phyloP scores from a whole-genome alignment of 2,113 vertebrate genomes.

The Boleophthalmus pectinirostris region DNA sequence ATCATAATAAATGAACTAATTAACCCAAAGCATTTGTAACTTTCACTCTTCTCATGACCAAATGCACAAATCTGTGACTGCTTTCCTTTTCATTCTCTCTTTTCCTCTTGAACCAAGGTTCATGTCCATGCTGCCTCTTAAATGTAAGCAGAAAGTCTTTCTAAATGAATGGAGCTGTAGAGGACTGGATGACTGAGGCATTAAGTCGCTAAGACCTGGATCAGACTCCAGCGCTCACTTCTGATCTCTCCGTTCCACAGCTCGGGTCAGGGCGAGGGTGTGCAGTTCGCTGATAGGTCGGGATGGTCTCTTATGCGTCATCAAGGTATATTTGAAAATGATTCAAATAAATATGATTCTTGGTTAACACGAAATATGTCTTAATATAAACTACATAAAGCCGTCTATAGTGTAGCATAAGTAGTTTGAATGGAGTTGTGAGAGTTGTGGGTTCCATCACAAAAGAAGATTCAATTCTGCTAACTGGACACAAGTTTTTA shows the following conservation, averaged over 20 bases:
- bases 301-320: neutral
- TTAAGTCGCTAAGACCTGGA: neutral
- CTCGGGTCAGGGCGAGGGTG: neutral
- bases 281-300: neutral
- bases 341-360: too few relatives aligned
- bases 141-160: conserved; percentile 2
- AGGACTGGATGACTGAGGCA: conserved; percentile 3
- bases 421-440: too few relatives aligned
- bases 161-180: conserved; percentile 14
- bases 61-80: neutral
- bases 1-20: neutral
- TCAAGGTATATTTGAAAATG: too few relatives aligned
- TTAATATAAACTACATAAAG: too few relatives aligned
- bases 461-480: too few relatives aligned
- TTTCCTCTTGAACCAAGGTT: neutral
- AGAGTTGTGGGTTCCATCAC: too few relatives aligned
- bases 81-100: neutral
- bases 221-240: neutral
- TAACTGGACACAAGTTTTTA: too few relatives aligned
- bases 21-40: neutral
- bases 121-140: neutral
- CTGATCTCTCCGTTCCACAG: neutral
- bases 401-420: too few relatives aligned
- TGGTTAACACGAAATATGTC: too few relatives aligned
- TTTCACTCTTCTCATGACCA: neutral